Evolutionary conservation across 35 echinoderm and acorn worm species (phyloP), one percentile per base, ranked within the genome.

Genomic region (Eucidaris tribuloides): DNA sequence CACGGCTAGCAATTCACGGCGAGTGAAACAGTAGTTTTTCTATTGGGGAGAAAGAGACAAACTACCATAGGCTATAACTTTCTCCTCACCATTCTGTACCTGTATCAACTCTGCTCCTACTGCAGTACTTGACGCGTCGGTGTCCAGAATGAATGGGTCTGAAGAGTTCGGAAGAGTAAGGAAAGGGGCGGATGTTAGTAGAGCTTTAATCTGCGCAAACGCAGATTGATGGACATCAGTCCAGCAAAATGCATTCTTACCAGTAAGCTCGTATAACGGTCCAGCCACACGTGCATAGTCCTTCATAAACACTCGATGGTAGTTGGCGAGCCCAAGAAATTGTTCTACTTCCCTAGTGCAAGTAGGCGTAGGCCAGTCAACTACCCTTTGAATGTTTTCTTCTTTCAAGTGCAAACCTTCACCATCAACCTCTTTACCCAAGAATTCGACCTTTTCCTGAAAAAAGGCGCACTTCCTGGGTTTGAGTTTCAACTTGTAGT

Each of bases 381-480:
- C 54, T 22, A 85, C 44, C 25, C 46, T 58, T 39, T 62, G 19
- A 18, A 87, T 56, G 30, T 78, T 25, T 31, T 57, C 62, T 20
- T 48, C 24, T 17, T 38, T 32, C 35, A 79, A 46, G n/a, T 82
- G 13, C 43, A 86, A 19, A 3, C 46, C 55, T 29, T 80, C 45
- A 3, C 40, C 20, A 25, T 42, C 37, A 2, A 87, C 54, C 1
- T 57, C 6, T 6, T 54, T 44, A 1, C 84, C 84, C 3, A 76
- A 45, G 34, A 40, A 71, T 36, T 32, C 32, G 5, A 56, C 83
- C 18, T 33, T 46, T 7, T 46, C 15, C 45, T 80, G 71, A 39
- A 89, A 89, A 20, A 89, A 76, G 5, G 19, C 5, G 29, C 87
- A 89, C 35, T 89, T 89, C 79, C 55, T 83, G 2, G 86, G 78